phyloP scores from a whole-genome alignment of 2,888 invertebrate genomes.

The Oligia latruncula region DNA sequence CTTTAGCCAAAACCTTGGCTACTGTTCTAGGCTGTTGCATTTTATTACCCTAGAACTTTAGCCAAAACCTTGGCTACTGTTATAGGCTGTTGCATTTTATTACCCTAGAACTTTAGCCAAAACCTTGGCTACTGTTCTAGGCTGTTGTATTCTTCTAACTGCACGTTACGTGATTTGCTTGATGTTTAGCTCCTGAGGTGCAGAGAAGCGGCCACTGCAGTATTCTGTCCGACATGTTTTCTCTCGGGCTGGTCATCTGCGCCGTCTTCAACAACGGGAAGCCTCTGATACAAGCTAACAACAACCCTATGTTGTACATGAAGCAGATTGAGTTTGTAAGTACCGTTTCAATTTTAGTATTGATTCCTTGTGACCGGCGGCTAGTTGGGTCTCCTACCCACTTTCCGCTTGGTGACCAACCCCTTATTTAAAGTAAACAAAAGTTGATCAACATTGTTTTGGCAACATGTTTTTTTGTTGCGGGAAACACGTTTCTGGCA shows the following conservation, averaged over 20 bases:
- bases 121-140: background rate
- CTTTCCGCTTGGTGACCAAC: background rate
- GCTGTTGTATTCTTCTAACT: background rate
- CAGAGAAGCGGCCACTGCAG: constrained; percentile 95
- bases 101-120: constrained; percentile 6
- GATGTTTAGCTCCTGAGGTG: constrained; percentile 95
- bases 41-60: background rate
- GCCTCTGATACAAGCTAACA: constrained; percentile 96
- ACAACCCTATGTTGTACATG: constrained; percentile 96
- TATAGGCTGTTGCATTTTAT: background rate
- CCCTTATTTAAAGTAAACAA: background rate
- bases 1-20: background rate
- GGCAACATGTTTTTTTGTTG: background rate
- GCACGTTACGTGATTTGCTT: constrained; percentile 28
- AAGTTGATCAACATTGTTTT: background rate
- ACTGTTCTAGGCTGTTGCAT: background rate
- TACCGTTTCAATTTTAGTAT: constrained; percentile 50
- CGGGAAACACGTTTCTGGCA: background rate
- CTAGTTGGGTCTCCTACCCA: background rate
- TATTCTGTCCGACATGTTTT: constrained; percentile 98
- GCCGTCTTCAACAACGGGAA: constrained; percentile 97
- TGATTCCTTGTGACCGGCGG: background rate
- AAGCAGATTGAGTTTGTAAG: constrained; percentile 98
- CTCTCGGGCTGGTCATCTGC: constrained; percentile 98
- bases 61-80: background rate